phyloP scores from a whole-genome alignment of 2,888 invertebrate genomes.

The Epirrhoe tristata region DNA sequence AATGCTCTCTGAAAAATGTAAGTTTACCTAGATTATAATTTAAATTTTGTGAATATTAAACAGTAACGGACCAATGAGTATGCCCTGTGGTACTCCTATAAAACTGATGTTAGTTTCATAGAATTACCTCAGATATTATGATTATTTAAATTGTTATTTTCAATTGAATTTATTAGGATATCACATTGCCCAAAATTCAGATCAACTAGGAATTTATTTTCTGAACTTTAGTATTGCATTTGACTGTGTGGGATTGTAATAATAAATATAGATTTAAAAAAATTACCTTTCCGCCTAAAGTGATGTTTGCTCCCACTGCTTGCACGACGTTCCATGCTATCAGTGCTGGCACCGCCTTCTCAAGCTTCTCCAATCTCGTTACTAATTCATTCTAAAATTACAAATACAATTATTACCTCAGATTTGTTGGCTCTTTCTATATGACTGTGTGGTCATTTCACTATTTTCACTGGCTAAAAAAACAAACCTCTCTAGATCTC shows the following conservation, averaged over 20 bases:
- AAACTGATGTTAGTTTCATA: no score
- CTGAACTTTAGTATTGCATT: no score
- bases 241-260: no score
- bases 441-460: no score
- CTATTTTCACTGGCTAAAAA: not conserved
- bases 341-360: slow-evolving; percentile 87
- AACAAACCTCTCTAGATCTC: slow-evolving; percentile 80
- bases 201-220: no score
- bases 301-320: slow-evolving; percentile 63
- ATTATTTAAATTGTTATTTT: no score
- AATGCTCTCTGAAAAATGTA: slow-evolving; percentile 62
- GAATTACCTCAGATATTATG: no score
- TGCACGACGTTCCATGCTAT: slow-evolving; percentile 86
- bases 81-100: not conserved
- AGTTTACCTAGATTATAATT: not conserved
- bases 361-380: slow-evolving; percentile 83
- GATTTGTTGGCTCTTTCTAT: no score
- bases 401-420: slow-evolving; percentile 1
- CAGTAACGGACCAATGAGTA: not conserved
- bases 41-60: not conserved
- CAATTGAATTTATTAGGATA: not conserved
- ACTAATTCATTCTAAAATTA: slow-evolving; percentile 83
- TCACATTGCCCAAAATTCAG: no score
- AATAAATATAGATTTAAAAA: no score
- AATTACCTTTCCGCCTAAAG: slow-evolving; percentile 60